phyloP scores from a whole-genome alignment of 2,113 vertebrate species.

The Natator depressus region DNA sequence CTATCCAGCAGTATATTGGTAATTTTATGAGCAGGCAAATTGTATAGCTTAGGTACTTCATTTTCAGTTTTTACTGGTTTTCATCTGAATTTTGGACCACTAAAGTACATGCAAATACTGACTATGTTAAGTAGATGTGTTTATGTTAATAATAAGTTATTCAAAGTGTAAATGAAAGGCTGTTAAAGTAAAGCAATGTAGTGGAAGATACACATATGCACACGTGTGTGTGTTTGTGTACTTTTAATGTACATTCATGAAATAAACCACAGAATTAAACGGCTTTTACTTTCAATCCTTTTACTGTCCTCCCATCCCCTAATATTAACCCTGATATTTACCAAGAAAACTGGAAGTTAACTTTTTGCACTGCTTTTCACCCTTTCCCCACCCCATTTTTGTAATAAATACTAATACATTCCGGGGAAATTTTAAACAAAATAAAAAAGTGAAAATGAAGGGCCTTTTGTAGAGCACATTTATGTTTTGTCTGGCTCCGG shows the following conservation, averaged over 20 bases:
- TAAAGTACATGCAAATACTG: neutral
- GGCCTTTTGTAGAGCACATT: neutral
- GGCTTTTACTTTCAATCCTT: neutral
- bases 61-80: neutral
- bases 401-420: neutral
- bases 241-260: neutral
- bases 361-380: neutral
- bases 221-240: neutral
- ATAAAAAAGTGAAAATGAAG: neutral
- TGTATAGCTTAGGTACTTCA: neutral
- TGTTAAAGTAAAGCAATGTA: neutral
- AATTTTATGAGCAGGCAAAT: neutral
- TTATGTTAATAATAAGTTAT: neutral
- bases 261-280: neutral
- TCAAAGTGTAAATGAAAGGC: neutral
- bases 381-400: neutral
- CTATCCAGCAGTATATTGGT: neutral
- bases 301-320: neutral
- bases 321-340: neutral
- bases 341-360: neutral
- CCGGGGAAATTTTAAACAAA: neutral
- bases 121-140: neutral
- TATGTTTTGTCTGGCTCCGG: fast-evolving
- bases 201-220: neutral
- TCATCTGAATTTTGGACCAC: neutral